Conservation (phyloP, 1,140 invertebrate species). For the Nebria ingens region DNA sequence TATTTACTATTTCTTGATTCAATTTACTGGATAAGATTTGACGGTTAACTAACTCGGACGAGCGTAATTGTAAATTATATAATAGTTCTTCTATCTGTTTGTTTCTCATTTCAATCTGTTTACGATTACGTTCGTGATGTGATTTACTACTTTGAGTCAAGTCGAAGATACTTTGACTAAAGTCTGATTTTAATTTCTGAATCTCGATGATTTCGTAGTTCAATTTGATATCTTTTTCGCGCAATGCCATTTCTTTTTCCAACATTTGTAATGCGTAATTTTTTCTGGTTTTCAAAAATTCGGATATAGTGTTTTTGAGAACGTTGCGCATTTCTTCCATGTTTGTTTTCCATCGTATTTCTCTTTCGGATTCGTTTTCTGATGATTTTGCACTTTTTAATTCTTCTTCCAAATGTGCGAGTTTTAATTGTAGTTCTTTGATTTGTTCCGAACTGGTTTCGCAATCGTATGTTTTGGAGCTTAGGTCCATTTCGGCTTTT, state of each 20-base stretch:
- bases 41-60: background rate
- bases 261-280: background rate
- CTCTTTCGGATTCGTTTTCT: conserved; percentile 33
- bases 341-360: conserved; percentile 35
- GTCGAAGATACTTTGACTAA: background rate
- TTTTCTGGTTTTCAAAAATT: background rate
- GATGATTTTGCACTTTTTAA: conserved; percentile 25
- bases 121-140: background rate
- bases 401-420: conserved; percentile 33
- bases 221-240: conserved; percentile 5
- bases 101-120: conserved; percentile 4
- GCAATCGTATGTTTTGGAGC: conserved; percentile 40
- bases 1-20: background rate
- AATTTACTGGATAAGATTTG: background rate
- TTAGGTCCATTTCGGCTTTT: conserved; percentile 45
- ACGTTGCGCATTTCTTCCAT: conserved; percentile 35
- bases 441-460: conserved; percentile 39
- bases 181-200: background rate
- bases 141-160: background rate
- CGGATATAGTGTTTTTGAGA: background rate
- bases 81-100: background rate
- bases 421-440: conserved; percentile 35
- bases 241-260: background rate
- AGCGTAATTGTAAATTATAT: background rate
- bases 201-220: conserved; percentile 1